These are phyloP conservation scores for Leptinotarsa undecemlineata DNA, from an alignment of 1,140 invertebrate genomes.

Conservation along the genomic window DNA sequence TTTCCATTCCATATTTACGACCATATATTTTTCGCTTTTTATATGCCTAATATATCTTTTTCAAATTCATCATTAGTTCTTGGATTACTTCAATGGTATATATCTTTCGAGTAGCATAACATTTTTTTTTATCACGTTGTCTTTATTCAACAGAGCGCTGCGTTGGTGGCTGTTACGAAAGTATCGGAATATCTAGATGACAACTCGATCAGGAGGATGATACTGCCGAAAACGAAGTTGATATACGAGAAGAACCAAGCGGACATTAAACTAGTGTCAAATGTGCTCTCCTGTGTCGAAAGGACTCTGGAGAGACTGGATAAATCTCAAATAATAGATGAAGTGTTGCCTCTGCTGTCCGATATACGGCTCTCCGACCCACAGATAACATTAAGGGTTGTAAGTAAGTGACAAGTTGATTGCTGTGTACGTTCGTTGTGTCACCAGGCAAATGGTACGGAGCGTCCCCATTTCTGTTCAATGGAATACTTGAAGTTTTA, in stretches of 20 bases:
- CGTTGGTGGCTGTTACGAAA: conserved; percentile 84
- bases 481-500: no score
- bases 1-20: no score
- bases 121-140: neutral
- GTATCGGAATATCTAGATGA: conserved; percentile 86
- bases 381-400: conserved; percentile 75
- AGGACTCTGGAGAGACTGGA: conserved; percentile 83
- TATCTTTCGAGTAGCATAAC: no score
- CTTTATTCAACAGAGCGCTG: conserved; percentile 73
- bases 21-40: no score
- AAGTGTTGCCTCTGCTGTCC: conserved; percentile 88
- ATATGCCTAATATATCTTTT: no score
- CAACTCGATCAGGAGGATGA: conserved; percentile 76
- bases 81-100: no score
- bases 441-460: no score
- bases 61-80: no score
- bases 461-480: no score
- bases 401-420: conserved; percentile 71
- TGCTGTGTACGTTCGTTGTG: no score
- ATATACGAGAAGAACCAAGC: conserved; percentile 85
- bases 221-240: conserved; percentile 84
- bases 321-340: conserved; percentile 85
- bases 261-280: conserved; percentile 76
- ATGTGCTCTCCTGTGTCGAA: conserved; percentile 77
- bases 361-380: conserved; percentile 86